These are phyloP conservation scores for Cyphomyrus plagiostoma DNA, from an alignment of 2,113 vertebrate genomes.

Conservation along the genomic window DNA sequence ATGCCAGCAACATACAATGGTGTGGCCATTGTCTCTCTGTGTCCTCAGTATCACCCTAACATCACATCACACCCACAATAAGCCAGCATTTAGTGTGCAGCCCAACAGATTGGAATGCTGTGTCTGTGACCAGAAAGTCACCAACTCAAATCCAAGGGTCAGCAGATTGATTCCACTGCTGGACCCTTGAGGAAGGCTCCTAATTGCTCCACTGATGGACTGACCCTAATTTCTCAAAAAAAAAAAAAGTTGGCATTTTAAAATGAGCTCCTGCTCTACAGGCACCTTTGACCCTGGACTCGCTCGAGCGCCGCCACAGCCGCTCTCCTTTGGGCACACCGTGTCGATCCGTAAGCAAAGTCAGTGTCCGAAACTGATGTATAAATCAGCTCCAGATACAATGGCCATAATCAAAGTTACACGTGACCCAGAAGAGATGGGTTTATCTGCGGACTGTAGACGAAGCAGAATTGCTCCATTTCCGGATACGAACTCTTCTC, in stretches of 20 bases:
- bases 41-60: neutral
- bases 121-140: neutral
- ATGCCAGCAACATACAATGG: neutral
- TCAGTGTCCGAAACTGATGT: neutral
- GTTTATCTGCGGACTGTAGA: neutral
- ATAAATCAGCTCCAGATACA: neutral
- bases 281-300: neutral
- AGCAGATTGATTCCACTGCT: neutral
- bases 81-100: neutral
- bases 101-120: neutral
- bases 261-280: neutral
- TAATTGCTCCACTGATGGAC: neutral
- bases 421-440: neutral
- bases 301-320: neutral
- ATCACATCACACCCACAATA: neutral
- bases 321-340: neutral
- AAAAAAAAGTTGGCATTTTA: neutral
- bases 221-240: neutral
- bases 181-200: neutral
- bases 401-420: neutral
- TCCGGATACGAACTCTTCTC: neutral
- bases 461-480: neutral
- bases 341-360: neutral
- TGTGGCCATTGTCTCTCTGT: neutral
- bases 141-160: neutral